phyloP scores from a whole-genome alignment of 2,888 invertebrate genomes.

The Carpatolechia fugitivella region DNA sequence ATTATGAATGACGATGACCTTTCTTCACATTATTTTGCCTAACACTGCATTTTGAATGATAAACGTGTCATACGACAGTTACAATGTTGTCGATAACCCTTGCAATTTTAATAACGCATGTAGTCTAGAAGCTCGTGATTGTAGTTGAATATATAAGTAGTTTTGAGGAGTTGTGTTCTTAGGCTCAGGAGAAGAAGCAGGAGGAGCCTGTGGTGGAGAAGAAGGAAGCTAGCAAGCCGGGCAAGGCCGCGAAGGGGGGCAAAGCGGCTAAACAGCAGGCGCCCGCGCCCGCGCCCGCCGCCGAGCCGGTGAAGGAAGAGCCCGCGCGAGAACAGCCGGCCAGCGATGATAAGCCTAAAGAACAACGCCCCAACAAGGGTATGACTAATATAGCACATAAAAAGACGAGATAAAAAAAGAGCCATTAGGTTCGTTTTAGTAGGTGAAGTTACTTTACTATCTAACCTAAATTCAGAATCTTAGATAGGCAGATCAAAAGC shows the following conservation, averaged over 20 bases:
- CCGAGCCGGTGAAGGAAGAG: slow-evolving; percentile 55
- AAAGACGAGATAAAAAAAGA: too few species aligned
- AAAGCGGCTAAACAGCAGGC: slow-evolving; percentile 27
- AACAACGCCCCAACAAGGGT: slow-evolving; percentile 63
- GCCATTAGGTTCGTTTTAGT: too few species aligned
- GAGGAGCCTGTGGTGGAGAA: slow-evolving; percentile 48
- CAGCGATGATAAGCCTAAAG: slow-evolving; percentile 54
- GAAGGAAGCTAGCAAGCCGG: slow-evolving; percentile 43
- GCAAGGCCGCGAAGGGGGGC: slow-evolving; percentile 43
- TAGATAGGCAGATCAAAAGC: too few species aligned
- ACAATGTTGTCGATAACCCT: slow-evolving; percentile 1
- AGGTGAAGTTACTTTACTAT: too few species aligned
- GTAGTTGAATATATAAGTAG: neutral
- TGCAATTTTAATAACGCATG: neutral
- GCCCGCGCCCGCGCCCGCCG: slow-evolving; percentile 34
- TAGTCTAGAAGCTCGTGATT: neutral
- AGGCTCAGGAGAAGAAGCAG: slow-evolving; percentile 59
- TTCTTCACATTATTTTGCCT: neutral
- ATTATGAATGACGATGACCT: neutral
- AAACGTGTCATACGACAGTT: neutral
- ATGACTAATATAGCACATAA: slow-evolving; percentile 12
- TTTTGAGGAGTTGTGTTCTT: neutral
- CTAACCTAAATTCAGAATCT: too few species aligned
- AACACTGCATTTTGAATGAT: neutral
- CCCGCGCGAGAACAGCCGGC: slow-evolving; percentile 46